A percentile compares a stretch with the other conserved stretches of the same genome.
phyloP scores from a whole-genome alignment of 2,113 vertebrate species.

The Menura novaehollandiae region DNA sequence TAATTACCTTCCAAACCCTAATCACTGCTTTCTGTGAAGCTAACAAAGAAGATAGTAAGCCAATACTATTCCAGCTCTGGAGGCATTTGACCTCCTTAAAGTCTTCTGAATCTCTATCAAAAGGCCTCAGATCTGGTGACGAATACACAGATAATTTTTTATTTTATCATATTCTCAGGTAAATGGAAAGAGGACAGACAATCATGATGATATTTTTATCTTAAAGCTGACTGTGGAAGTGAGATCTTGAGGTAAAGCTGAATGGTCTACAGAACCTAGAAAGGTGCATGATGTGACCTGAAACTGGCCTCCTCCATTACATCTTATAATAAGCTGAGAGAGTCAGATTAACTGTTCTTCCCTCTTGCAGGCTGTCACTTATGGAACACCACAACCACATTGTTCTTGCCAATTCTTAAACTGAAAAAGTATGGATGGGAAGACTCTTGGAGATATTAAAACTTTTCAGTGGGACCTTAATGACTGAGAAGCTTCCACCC shows the following conservation, averaged over 20 bases:
- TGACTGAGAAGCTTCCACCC: neutral
- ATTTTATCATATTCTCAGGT: neutral
- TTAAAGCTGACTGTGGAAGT: neutral
- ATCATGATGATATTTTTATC: neutral
- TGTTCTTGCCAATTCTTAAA: neutral
- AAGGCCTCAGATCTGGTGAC: neutral
- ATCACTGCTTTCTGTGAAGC: neutral
- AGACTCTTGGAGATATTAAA: neutral
- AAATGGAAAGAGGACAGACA: neutral
- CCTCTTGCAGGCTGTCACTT: neutral
- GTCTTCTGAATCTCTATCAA: neutral
- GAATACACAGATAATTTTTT: neutral
- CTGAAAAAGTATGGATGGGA: rapidly evolving
- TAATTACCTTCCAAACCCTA: neutral
- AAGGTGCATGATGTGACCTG: neutral
- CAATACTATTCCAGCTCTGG: neutral
- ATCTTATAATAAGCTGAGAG: neutral
- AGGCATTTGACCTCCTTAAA: neutral
- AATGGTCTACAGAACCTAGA: neutral
- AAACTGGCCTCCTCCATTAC: neutral
- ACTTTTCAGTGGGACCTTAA: neutral
- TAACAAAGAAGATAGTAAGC: neutral
- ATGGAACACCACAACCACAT: neutral
- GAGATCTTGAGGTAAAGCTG: neutral
- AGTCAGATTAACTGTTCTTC: neutral